Base-by-base conservation (phyloP, 1,140 invertebrate genomes). In the Zaprionus gabonicus region DNA sequence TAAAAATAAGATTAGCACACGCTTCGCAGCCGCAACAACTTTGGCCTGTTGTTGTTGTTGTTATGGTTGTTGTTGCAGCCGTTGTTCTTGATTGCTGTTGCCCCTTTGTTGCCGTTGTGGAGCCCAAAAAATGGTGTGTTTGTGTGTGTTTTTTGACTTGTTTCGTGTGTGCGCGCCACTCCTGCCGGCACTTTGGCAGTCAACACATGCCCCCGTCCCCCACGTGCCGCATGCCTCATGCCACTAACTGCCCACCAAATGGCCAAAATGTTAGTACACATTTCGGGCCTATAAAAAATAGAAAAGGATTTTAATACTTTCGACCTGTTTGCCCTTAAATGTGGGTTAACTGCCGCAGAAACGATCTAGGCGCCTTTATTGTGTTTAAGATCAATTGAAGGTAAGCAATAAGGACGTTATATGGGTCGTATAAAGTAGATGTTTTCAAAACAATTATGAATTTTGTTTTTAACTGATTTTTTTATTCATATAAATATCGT, bases 1-100 rank as follows among this genome's bases (percentile, higher is more conserved):
- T 90, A 90, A 85, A 88, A 88, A 90, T 88, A 85, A 90, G 84
- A 88, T 83, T 88, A 88, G 85, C 85, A 82, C 85, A 82, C 79
- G 81, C 82, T 90, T 90, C 81, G 49, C 70, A 76, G 76, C 62
- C 49, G 65, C 57, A 72, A 70, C 41, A 53, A 53, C 58, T 38
- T 4, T 27, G 41, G 23, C 20, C 44, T 25, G 59, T 46, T 68
- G 41, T 62, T 60, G 41, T 62, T 60, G 56, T 63, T 59, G 31
- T 71, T 55, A 28, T 28, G 38, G 71, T 58, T 31, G 28, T 7
- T 44, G 51, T 67, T 71, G 76, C 53, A 44, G 25, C 51, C 41
- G 31, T 38, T 46, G n/a, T 44, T 51, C 31, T 70, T 62, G 27
- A 46, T 34, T 65, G 51, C 57, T 72, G 57, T 65, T 76, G 44